A percentile compares a stretch with the other conserved stretches of the same genome.
phyloP scores from a whole-genome alignment of 2,888 invertebrate species.

The Aspidiotus destructor region DNA sequence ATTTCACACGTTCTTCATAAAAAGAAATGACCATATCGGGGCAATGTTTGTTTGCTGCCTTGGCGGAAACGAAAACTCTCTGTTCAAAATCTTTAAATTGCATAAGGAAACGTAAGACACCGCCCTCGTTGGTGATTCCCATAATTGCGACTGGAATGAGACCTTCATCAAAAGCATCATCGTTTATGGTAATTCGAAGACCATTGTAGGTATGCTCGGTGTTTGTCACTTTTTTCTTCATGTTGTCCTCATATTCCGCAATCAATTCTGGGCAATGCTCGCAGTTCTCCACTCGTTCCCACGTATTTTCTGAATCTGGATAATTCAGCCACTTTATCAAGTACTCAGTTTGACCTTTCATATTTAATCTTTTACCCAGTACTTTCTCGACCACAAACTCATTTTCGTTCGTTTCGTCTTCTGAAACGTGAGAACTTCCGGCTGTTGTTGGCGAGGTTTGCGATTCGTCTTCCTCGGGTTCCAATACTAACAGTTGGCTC shows the following conservation, averaged over 20 bases:
- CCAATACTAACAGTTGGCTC: too few relatives aligned
- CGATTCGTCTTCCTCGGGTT: too few relatives aligned
- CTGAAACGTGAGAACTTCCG: too few relatives aligned
- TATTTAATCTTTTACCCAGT: not conserved
- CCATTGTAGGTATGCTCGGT: not conserved
- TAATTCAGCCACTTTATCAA: not conserved
- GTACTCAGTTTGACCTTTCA: not conserved
- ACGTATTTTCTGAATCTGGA: not conserved
- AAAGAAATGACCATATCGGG: not conserved
- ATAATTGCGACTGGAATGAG: not conserved
- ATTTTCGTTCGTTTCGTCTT: not conserved
- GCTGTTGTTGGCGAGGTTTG: too few relatives aligned
- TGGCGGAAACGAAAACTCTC: not conserved
- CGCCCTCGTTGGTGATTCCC: not conserved
- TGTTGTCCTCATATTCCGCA: not conserved
- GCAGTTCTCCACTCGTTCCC: not conserved
- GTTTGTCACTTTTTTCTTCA: not conserved
- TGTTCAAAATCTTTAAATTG: not conserved
- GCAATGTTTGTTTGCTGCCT: not conserved
- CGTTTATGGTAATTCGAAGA: not conserved
- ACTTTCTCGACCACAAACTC: not conserved
- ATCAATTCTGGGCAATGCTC: not conserved
- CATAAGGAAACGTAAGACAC: not conserved
- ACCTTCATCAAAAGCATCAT: not conserved
- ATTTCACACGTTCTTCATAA: not conserved